Conservation (phyloP, 2,113 vertebrate genomes). For the Heterotilapia buettikoferi region DNA sequence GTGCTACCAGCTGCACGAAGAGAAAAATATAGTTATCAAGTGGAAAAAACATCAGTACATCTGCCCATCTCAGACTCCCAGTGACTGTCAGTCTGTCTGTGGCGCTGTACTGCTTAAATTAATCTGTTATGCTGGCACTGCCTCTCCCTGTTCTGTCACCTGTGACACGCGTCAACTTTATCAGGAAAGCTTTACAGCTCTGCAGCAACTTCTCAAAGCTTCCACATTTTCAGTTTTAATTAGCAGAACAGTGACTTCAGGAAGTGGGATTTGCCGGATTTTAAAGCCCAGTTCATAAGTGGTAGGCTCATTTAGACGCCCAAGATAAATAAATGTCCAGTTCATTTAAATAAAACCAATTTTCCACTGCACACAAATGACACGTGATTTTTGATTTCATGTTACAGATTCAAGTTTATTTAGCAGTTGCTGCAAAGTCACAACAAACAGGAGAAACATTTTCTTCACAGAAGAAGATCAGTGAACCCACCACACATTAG, state of each 20-base stretch:
- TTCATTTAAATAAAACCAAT: neutral
- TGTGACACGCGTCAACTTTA: neutral
- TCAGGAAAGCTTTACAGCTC: neutral
- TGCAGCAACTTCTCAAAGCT: neutral
- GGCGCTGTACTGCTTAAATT: neutral
- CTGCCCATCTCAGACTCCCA: rapidly evolving
- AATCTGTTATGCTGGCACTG: neutral
- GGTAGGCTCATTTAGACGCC: rapidly evolving
- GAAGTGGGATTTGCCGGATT: rapidly evolving
- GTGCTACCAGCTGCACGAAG: neutral
- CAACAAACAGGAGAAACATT: neutral
- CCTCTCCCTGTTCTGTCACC: neutral
- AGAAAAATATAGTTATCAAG: neutral
- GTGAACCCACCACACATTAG: neutral
- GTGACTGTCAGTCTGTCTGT: neutral
- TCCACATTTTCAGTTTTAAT: neutral
- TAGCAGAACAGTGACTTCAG: rapidly evolving
- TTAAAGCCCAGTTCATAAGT: neutral
- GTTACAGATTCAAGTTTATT: neutral
- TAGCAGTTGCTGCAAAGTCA: neutral
- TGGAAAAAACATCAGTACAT: neutral
- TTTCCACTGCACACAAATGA: neutral
- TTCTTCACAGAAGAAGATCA: too few species aligned
- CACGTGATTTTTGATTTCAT: neutral
- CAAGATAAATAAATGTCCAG: neutral